A percentile compares a stretch with the other conserved stretches of the same genome.
These are phyloP conservation scores for Cyanocitta stelleri DNA, from an alignment of 2,113 vertebrate genomes.

Conservation along the genomic window DNA sequence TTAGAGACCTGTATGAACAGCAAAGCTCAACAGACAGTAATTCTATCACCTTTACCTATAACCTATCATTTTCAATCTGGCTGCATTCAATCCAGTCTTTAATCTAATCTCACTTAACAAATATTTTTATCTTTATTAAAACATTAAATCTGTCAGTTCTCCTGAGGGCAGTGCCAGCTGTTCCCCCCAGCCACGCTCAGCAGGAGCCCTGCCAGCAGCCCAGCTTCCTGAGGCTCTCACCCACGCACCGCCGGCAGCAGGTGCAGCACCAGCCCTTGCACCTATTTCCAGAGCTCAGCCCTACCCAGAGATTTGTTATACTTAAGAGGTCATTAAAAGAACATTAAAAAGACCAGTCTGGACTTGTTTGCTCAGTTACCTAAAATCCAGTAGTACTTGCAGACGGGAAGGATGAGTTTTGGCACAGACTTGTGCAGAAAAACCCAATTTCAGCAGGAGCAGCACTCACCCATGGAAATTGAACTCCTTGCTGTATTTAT, in stretches of 20 bases:
- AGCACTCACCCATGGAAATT: neutral
- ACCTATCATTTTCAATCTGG: neutral
- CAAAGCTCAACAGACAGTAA: neutral
- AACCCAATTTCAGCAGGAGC: neutral
- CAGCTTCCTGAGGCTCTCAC: rapidly evolving
- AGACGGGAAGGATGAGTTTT: neutral
- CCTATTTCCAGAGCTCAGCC: neutral
- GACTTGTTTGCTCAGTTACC: neutral
- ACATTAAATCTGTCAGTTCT: neutral
- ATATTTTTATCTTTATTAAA: neutral
- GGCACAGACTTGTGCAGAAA: neutral
- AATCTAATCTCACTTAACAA: neutral
- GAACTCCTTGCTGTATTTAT: neutral
- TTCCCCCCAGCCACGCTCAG: neutral
- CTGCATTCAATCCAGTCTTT: rapidly evolving
- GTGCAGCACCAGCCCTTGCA: neutral
- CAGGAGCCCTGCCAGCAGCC: neutral
- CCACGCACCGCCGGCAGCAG: rapidly evolving
- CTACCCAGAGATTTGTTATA: neutral
- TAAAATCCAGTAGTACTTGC: neutral
- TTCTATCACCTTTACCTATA: neutral
- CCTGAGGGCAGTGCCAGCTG: neutral
- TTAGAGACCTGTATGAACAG: neutral
- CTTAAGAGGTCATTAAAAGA: neutral
- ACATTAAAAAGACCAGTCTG: neutral